These are phyloP conservation scores for Planococcus citri DNA, from an alignment of 1,140 invertebrate genomes.

Conservation along the genomic window DNA sequence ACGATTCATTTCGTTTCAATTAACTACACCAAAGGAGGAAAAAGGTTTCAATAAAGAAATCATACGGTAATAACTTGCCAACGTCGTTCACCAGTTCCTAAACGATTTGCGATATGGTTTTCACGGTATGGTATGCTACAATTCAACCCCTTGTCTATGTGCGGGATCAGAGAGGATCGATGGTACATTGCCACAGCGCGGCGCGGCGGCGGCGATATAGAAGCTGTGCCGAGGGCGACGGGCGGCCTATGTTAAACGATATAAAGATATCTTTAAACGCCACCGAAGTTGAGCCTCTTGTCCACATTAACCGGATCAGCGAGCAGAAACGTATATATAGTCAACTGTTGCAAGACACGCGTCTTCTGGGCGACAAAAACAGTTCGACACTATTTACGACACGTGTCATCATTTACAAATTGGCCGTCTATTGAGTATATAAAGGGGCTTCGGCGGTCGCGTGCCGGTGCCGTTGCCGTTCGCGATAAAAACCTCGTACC, in stretches of 20 bases:
- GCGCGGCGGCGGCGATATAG: no score
- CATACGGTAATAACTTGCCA: background rate
- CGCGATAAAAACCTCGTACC: slow-evolving; percentile 11
- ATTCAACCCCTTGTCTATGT: background rate
- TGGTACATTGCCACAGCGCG: no score
- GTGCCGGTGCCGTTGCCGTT: background rate
- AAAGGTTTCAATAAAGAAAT: slow-evolving; percentile 4
- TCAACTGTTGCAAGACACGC: slow-evolving; percentile 17
- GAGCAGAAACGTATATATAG: background rate
- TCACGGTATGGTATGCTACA: no score
- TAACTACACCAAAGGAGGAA: background rate
- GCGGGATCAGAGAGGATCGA: no score
- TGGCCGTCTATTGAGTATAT: slow-evolving; percentile 6
- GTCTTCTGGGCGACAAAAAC: slow-evolving; percentile 10
- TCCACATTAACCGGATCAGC: slow-evolving; percentile 14
- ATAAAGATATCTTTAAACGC: slow-evolving; percentile 3
- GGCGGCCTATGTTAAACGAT: background rate
- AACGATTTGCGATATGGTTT: background rate
- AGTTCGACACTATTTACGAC: slow-evolving; percentile 17
- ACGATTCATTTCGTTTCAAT: no score
- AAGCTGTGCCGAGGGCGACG: no score
- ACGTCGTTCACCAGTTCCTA: background rate
- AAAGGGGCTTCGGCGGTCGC: background rate
- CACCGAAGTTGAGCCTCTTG: slow-evolving; percentile 4
- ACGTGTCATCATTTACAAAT: slow-evolving; percentile 18